phyloP scores from a whole-genome alignment of 2,888 invertebrate species.

The Lacanobia oleracea region DNA sequence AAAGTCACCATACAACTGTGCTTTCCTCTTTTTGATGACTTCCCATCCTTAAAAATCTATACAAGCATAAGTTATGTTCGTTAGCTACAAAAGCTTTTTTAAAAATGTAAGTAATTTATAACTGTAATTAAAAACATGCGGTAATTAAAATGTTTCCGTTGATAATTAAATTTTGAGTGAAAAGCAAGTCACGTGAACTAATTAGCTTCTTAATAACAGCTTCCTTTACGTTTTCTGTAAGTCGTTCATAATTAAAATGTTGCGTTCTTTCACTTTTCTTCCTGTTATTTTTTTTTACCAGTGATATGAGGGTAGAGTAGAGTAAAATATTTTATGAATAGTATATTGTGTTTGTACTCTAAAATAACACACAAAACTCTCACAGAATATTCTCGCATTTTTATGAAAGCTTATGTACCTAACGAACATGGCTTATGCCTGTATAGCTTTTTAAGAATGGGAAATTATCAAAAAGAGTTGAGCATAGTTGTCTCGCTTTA shows the following conservation, averaged over 20 bases:
- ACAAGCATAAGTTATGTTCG: not conserved
- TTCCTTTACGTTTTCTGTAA: constrained; percentile 7
- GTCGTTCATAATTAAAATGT: constrained; percentile 14
- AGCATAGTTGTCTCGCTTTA: no score
- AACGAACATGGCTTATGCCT: no score
- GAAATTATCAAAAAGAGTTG: no score
- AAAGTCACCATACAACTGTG: not conserved
- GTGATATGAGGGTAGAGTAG: no score
- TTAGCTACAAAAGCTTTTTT: not conserved
- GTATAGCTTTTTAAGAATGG: no score
- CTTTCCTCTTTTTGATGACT: not conserved
- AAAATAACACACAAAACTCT: no score
- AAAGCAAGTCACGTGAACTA: constrained; percentile 34
- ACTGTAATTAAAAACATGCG: not conserved
- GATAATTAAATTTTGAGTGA: constrained; percentile 19
- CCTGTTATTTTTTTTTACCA: not conserved
- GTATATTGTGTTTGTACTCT: no score
- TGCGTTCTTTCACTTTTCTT: not conserved
- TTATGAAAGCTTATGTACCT: no score
- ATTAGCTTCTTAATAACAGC: constrained; percentile 31
- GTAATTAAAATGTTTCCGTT: constrained; percentile 27
- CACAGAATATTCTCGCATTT: no score
- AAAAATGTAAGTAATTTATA: not conserved
- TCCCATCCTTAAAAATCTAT: not conserved
- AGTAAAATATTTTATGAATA: no score